Evolutionary conservation across 2,797 vertebrate species (phyloP), one percentile per base, ranked within the genome.

Genomic region (Chaunax sp.): DNA sequence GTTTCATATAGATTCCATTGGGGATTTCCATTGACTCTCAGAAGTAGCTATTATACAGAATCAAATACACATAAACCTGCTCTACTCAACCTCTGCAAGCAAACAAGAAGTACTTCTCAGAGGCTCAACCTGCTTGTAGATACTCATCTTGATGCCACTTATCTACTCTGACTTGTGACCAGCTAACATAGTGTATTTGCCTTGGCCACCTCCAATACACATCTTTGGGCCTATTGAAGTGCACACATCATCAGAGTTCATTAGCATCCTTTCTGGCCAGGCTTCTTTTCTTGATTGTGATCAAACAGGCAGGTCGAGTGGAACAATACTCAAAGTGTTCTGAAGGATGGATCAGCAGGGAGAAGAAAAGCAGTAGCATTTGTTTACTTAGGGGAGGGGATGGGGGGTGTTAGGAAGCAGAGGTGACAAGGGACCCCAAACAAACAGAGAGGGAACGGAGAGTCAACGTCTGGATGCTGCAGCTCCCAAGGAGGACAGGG

Each of bases 211-310:
- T 73, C 50, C 73, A 89, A 83, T 90, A 78, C 83, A 80, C 85
- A 85, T 84, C 72, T 66, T 8, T 25, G 38, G 47, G n/a, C 19
- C 62, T 16, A 10, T 65, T 64, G 66, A 54, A 61, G 60, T 38
- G 3, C 43, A 53, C 62, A 57, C 77, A 55, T 74, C 80, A 81
- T 78, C 79, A 73, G 19, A 59, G 75, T 61, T 80, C 83, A 80
- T 90, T 84, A 86, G 78, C 49, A 71, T 41, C 22, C 49, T 64
- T 25, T 72, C 64, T 37, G 64, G 23, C 43, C 72, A 46, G 80
- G 69, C 65, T 58, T 62, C 70, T 78, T 84, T 86, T 87, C 87
- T 89, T 73, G 82, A 89, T 90, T 89, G 83, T 68, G 86, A 84
- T 82, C 81, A 82, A 88, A 85, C 84, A 72, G 49, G 18, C 64